A percentile compares a stretch with the other conserved stretches of the same genome.
Evolutionary conservation across 2,113 vertebrate species (phyloP).

Genomic region (Lipotes vexillifer): DNA sequence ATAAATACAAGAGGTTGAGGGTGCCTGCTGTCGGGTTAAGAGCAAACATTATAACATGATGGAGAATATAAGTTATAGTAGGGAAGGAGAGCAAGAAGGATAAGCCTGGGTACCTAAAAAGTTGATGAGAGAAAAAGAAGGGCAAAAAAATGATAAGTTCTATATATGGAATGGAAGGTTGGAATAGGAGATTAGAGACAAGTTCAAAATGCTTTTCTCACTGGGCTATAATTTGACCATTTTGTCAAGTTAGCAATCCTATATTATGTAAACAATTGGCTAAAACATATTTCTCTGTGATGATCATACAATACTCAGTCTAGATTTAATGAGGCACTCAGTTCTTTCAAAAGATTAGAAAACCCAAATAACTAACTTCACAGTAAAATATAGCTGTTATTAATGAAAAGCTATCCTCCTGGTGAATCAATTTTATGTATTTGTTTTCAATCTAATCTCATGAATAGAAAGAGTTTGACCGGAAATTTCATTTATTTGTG

Average conservation of each 20-base stretch:
- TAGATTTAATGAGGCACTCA: neutral
- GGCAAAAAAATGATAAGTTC: neutral
- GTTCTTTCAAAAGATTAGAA: neutral
- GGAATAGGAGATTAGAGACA: neutral
- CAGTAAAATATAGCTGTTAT: neutral
- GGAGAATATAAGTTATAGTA: neutral
- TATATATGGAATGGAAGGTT: neutral
- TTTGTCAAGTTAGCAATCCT: neutral
- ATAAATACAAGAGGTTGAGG: neutral
- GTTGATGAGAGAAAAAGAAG: neutral
- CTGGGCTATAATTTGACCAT: neutral
- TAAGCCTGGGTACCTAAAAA: neutral
- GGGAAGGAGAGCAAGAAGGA: neutral
- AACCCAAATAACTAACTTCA: neutral
- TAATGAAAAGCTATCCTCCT: neutral
- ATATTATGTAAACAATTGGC: neutral
- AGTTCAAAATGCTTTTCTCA: neutral
- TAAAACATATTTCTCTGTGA: neutral
- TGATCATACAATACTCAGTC: neutral
- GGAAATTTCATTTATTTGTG: neutral
- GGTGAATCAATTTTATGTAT: neutral
- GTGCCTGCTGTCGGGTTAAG: neutral
- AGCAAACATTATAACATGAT: neutral
- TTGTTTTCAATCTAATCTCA: neutral
- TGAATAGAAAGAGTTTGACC: neutral